Evolutionary conservation across 1,140 invertebrate species (phyloP), one percentile per base, ranked within the genome.

Genomic region (Diuraphis noxia): DNA sequence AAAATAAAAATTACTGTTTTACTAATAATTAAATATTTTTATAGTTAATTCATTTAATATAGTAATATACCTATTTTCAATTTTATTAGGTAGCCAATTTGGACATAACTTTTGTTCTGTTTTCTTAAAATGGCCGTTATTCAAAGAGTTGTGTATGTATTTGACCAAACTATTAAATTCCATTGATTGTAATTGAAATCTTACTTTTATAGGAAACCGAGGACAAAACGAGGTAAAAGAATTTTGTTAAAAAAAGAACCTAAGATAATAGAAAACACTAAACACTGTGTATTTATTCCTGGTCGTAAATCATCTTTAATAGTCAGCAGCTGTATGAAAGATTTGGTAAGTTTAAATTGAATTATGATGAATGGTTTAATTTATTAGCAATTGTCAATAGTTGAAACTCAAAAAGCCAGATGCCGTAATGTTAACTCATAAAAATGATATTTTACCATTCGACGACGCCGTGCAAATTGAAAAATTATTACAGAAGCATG

Each of bases 191-290:
- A 79, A 52, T 92, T 77, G 25, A 52, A 34, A 52, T 86, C 86
- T 30, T 38, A 19, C 41, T 88, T 52, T 41, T 49, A n/a, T 36
- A 91, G 91, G 17, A 92, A 92, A 91, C 96, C 98, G 0, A 98
- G 96, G 93, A 98, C 98, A 40, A 96, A 96, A 41, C 96, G 96
- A 94, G 98, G 97, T 63, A 99, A 99, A 94, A 96, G 97, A 92
- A 95, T 96, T 85, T 94, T 99, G 49, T 94, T 97, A 90, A 96
- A 96, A 38, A 95, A 96, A 93, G 98, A 97, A 93, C 97, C 98
- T 0, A 97, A 99, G 94, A 93, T 99, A 10, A 95, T 97, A 92
- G 98, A 99, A 95, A 97, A 98, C 93, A 94, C 96, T 3, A 99
- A 99, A 93, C 96, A 96, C 93, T 95, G 97, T 79, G 94, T 99